A percentile compares a stretch with the other conserved stretches of the same genome.
phyloP scores from a whole-genome alignment of 2,888 invertebrate genomes.

The Scaptomyza flava region DNA sequence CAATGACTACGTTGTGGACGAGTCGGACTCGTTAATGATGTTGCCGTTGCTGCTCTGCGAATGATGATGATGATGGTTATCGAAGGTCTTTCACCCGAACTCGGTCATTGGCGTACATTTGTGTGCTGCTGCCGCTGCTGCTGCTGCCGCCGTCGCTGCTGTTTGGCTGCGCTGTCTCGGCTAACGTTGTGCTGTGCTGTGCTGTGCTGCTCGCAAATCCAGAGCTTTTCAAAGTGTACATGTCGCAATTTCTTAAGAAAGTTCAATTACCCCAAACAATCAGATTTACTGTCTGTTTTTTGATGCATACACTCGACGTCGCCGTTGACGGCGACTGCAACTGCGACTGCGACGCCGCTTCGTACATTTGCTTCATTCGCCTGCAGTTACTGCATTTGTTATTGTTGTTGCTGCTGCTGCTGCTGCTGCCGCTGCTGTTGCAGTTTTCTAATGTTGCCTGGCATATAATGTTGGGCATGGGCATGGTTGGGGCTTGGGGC shows the following conservation, averaged over 20 bases:
- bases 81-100: conserved; percentile 85
- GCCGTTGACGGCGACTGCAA: conserved; percentile 22
- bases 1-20: conserved; percentile 67
- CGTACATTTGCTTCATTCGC: conserved; percentile 69
- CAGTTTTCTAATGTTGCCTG: conserved; percentile 76
- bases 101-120: conserved; percentile 85
- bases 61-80: conserved; percentile 84
- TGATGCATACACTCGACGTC: conserved; percentile 75
- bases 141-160: conserved; percentile 32
- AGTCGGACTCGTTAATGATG: conserved; percentile 67
- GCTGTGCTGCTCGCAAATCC: conserved; percentile 81
- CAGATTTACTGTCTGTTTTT: conserved; percentile 83
- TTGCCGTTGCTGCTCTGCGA: conserved; percentile 73
- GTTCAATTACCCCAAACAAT: conserved; percentile 84
- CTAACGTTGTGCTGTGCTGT: conserved; percentile 51
- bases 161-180: conserved; percentile 47
- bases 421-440: conserved; percentile 53
- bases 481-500: conserved; percentile 66
- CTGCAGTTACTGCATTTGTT: conserved; percentile 34
- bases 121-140: conserved; percentile 68
- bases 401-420: conserved; percentile 9
- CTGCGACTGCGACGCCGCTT: conserved; percentile 26
- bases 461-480: conserved; percentile 69
- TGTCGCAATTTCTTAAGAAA: conserved; percentile 84
- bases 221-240: conserved; percentile 83